Conservation (phyloP, 1,140 invertebrate species). For the Cyclargus thomasi region DNA sequence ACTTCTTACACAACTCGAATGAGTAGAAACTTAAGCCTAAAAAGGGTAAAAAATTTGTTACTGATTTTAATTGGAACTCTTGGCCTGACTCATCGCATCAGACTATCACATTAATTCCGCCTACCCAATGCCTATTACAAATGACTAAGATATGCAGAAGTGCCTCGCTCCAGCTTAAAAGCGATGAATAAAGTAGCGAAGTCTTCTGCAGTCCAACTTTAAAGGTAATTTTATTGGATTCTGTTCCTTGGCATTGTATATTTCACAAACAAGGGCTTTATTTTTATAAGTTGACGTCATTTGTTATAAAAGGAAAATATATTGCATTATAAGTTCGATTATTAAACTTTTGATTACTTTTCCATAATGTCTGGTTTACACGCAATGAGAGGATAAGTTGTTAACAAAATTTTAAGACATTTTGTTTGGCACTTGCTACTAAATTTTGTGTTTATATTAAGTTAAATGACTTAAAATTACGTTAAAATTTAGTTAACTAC, state of each 20-base stretch:
- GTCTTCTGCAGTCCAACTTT: neutral
- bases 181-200: neutral
- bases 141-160: constrained; percentile 11
- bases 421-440: too few species aligned
- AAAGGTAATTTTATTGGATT: neutral
- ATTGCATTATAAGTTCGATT: neutral
- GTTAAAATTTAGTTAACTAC: too few species aligned
- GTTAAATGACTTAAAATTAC: too few species aligned
- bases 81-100: neutral
- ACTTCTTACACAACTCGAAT: too few species aligned
- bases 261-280: neutral
- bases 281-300: neutral
- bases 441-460: too few species aligned
- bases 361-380: too few species aligned
- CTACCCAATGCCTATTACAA: neutral
- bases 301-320: neutral
- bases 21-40: too few species aligned
- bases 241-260: neutral
- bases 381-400: too few species aligned
- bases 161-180: neutral
- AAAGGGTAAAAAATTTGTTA: too few species aligned
- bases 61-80: neutral
- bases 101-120: neutral
- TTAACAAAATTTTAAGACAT: too few species aligned
- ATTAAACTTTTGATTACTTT: neutral